Evolutionary conservation across 2,113 vertebrate species (phyloP).

Genomic region (Perccottus glenii): DNA sequence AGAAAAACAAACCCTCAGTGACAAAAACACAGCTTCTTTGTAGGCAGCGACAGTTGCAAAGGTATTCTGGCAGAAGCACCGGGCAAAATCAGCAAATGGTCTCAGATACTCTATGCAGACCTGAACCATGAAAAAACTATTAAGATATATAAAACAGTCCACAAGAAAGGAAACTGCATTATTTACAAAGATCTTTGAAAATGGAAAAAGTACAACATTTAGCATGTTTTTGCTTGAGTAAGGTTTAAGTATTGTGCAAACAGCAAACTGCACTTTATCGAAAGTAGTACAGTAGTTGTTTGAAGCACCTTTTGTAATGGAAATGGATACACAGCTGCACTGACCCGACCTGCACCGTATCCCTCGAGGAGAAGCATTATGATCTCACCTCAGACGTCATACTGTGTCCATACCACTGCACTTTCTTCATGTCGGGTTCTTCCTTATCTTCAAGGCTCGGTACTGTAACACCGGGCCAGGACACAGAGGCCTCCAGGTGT

Average conservation of each 20-base stretch:
- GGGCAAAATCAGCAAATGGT: constrained; percentile 80
- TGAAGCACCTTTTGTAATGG: too few species aligned
- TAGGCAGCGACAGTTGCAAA: constrained; percentile 84
- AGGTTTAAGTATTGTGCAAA: too few species aligned
- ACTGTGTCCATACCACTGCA: constrained; percentile 87
- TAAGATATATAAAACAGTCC: too few species aligned
- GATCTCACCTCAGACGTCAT: constrained; percentile 85
- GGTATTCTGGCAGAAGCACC: constrained; percentile 83
- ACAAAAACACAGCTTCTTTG: constrained; percentile 83
- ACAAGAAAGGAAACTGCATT: too few species aligned
- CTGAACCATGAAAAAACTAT: constrained; percentile 69
- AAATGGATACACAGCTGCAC: too few species aligned
- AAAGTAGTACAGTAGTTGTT: too few species aligned
- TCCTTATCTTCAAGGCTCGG: constrained; percentile 68
- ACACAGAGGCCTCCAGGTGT: constrained; percentile 80
- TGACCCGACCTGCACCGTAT: too few species aligned
- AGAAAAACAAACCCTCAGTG: constrained; percentile 83
- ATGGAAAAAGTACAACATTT: too few species aligned
- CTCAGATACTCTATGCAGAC: constrained; percentile 77
- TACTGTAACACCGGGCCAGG: constrained; percentile 85
- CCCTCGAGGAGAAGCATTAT: too few species aligned
- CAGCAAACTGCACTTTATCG: too few species aligned
- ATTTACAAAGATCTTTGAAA: too few species aligned
- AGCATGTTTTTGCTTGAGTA: too few species aligned
- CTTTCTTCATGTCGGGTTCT: constrained; percentile 72